phyloP scores from a whole-genome alignment of 2,888 invertebrate genomes.

The Volucella inflata region DNA sequence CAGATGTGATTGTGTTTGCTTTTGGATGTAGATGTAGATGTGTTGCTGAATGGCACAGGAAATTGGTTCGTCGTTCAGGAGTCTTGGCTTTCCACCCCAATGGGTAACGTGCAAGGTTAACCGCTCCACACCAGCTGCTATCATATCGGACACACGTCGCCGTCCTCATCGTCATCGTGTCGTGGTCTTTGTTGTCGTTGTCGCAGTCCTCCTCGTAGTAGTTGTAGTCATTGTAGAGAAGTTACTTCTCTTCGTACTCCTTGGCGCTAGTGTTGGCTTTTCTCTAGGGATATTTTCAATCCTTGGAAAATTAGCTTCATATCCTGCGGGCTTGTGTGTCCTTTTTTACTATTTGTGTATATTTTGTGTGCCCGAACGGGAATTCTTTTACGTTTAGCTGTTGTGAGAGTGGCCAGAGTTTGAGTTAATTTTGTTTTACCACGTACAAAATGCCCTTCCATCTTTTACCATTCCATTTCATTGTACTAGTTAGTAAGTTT shows the following conservation, averaged over 20 bases:
- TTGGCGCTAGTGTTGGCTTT: neutral
- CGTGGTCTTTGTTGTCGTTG: no score
- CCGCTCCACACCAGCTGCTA: slow-evolving; percentile 5
- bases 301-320: slow-evolving; percentile 53
- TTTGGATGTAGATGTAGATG: neutral
- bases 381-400: slow-evolving; percentile 10
- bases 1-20: slow-evolving; percentile 4
- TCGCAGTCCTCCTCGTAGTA: no score
- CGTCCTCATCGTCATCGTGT: neutral
- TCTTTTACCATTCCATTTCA: neutral
- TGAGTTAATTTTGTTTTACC: slow-evolving; percentile 30
- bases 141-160: slow-evolving; percentile 26
- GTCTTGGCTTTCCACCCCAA: neutral
- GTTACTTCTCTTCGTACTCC: slow-evolving; percentile 14
- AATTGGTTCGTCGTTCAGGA: neutral
- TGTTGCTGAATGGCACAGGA: no score
- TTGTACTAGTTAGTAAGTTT: slow-evolving; percentile 22
- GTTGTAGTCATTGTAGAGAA: slow-evolving; percentile 13
- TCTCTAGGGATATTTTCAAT: slow-evolving; percentile 53
- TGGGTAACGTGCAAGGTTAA: slow-evolving; percentile 4
- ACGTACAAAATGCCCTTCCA: no score
- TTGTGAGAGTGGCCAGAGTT: neutral
- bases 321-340: slow-evolving; percentile 58
- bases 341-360: slow-evolving; percentile 45
- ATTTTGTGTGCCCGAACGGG: slow-evolving; percentile 19